Conservation (phyloP, 2,888 invertebrate genomes). For the Cryptophagus acutangulus region DNA sequence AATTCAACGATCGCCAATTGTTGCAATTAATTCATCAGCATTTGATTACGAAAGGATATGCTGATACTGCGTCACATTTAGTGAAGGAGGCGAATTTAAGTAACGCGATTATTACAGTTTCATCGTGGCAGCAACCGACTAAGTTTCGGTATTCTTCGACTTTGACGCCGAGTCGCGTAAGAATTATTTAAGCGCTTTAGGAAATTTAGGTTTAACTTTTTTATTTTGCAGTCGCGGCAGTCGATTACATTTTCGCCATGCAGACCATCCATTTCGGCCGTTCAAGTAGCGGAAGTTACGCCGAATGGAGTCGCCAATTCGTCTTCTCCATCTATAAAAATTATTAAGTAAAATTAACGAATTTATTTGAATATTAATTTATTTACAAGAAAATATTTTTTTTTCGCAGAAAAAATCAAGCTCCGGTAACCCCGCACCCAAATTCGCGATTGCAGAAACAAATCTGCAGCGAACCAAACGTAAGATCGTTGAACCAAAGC, state of each 20-base stretch:
- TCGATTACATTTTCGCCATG: slow-evolving; percentile 30
- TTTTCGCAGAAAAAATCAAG: slow-evolving; percentile 14
- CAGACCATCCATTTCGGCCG: slow-evolving; percentile 11
- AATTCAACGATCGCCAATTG: slow-evolving; percentile 89
- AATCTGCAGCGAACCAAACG: slow-evolving; percentile 43
- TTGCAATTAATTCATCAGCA: slow-evolving; percentile 89
- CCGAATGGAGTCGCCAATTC: slow-evolving; percentile 22
- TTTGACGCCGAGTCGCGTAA: slow-evolving; percentile 52
- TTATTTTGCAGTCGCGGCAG: slow-evolving; percentile 25
- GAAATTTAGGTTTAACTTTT: slow-evolving; percentile 12
- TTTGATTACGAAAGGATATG: slow-evolving; percentile 68
- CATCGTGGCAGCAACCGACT: slow-evolving; percentile 42
- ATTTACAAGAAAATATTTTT: slow-evolving; percentile 2
- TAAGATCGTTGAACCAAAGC: slow-evolving; percentile 26
- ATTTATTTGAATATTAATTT: neutral
- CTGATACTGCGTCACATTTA: slow-evolving; percentile 66
- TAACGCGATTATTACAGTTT: slow-evolving; percentile 48
- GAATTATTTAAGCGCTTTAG: slow-evolving; percentile 16
- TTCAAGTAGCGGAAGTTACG: slow-evolving; percentile 8
- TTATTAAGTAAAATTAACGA: slow-evolving; percentile 29
- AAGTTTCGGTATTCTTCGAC: slow-evolving; percentile 50
- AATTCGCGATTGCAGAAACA: slow-evolving; percentile 51
- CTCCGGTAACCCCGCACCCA: slow-evolving; percentile 28
- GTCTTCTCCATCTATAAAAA: slow-evolving; percentile 30
- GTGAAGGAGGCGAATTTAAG: slow-evolving; percentile 73